Percentiles rank a stretch among this genome's conserved stretches.
phyloP scores from a whole-genome alignment of 2,888 invertebrate genomes.

The Machimus atricapillus region DNA sequence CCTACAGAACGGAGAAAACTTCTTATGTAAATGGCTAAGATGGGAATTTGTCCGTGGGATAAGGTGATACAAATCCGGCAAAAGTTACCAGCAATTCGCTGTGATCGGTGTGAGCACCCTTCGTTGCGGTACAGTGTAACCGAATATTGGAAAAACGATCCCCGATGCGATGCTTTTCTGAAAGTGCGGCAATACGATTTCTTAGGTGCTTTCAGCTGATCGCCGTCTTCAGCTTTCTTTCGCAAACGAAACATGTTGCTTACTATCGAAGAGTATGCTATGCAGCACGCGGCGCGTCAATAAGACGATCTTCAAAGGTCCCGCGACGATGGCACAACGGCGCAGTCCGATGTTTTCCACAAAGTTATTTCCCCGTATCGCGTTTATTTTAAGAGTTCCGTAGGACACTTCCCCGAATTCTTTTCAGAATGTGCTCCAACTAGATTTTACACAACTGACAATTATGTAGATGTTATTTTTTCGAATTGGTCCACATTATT shows the following conservation, averaged over 20 bases:
- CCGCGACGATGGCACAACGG: neutral
- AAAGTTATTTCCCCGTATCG: neutral
- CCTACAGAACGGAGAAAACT: conserved; percentile 25
- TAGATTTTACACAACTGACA: neutral
- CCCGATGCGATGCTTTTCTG: neutral
- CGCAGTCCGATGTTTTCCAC: neutral
- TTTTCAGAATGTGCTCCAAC: neutral
- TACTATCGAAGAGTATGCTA: no score
- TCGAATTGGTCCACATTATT: neutral
- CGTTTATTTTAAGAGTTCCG: neutral
- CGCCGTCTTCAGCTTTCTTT: neutral
- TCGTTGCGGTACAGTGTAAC: neutral
- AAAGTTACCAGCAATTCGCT: neutral
- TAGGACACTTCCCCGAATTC: neutral
- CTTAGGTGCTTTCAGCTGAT: neutral
- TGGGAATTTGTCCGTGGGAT: conserved; percentile 6
- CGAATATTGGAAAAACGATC: neutral
- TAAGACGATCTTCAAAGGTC: neutral
- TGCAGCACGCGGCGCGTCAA: neutral
- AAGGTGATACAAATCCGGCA: conserved; percentile 4
- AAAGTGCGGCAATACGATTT: neutral
- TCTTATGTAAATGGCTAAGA: neutral
- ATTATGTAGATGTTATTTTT: neutral
- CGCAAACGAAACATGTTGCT: neutral
- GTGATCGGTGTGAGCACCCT: neutral